Evolutionary conservation across 2,113 vertebrate species (phyloP).

Genomic region (Cryptomyrus ogoouensis): DNA sequence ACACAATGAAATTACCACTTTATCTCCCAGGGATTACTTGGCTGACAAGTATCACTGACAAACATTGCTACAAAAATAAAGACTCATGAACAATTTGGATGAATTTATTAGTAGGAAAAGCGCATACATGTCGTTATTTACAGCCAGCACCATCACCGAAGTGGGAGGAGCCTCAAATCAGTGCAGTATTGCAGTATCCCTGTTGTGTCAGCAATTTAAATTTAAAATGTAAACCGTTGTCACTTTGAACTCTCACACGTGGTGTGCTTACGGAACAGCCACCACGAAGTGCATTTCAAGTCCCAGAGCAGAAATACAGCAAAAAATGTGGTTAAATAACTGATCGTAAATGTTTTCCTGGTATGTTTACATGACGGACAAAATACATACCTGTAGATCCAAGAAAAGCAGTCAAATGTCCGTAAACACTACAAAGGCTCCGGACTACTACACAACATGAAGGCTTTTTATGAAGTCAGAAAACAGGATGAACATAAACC

Average conservation of each 20-base stretch:
- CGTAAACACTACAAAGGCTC: neutral
- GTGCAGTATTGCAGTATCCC: neutral
- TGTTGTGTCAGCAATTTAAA: neutral
- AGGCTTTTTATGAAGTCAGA: neutral
- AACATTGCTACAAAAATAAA: neutral
- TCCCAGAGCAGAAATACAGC: neutral
- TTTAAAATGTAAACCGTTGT: neutral
- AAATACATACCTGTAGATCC: neutral
- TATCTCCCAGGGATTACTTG: neutral
- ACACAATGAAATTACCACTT: neutral
- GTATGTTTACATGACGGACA: neutral
- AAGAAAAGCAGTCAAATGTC: neutral
- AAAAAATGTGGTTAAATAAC: neutral
- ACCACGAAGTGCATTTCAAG: neutral
- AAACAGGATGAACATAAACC: neutral
- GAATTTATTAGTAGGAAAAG: neutral
- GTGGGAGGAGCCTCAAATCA: neutral
- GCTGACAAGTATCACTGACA: neutral
- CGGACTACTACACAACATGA: neutral
- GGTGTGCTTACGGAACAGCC: neutral
- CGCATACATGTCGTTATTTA: neutral
- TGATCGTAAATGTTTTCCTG: neutral
- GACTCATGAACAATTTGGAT: neutral
- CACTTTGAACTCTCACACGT: neutral
- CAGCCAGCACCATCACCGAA: neutral